These are phyloP conservation scores for Gastrophysa polygoni DNA, from an alignment of 2,888 invertebrate species.

Conservation along the genomic window DNA sequence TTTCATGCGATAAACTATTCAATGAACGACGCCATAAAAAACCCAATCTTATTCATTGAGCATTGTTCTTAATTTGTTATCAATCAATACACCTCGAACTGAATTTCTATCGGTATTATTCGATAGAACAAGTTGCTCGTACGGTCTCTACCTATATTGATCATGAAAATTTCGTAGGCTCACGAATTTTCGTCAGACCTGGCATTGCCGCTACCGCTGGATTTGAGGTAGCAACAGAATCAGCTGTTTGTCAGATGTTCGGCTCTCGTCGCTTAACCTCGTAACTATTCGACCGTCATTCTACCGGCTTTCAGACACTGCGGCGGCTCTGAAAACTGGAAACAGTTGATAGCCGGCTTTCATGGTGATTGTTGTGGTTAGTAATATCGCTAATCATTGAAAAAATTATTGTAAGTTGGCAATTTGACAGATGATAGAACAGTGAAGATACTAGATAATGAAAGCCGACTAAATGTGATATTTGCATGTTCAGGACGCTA, in stretches of 20 bases:
- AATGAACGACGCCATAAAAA: too few species aligned
- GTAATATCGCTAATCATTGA: neutral
- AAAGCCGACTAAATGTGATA: constrained; percentile 26
- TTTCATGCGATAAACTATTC: too few species aligned
- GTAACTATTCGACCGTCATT: constrained; percentile 36
- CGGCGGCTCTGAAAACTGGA: constrained; percentile 34
- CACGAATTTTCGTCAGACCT: neutral
- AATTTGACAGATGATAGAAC: neutral
- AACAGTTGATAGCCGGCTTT: constrained; percentile 39
- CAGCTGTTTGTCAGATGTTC: constrained; percentile 49
- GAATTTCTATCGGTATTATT: too few species aligned
- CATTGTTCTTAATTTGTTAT: too few species aligned
- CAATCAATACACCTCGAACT: too few species aligned
- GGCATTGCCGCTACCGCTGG: constrained; percentile 14
- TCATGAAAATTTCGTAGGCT: neutral
- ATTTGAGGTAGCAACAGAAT: constrained; percentile 41
- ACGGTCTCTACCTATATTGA: too few species aligned
- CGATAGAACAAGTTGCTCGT: too few species aligned
- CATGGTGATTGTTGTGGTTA: constrained; percentile 15
- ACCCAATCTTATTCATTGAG: too few species aligned
- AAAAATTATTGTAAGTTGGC: constrained; percentile 2
- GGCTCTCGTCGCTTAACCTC: constrained; percentile 29
- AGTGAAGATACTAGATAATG: neutral
- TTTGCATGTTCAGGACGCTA: constrained; percentile 23
- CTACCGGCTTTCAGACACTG: constrained; percentile 42